Base-by-base conservation (phyloP, 2,113 vertebrate species). In the Illadopsis cleaveri region DNA sequence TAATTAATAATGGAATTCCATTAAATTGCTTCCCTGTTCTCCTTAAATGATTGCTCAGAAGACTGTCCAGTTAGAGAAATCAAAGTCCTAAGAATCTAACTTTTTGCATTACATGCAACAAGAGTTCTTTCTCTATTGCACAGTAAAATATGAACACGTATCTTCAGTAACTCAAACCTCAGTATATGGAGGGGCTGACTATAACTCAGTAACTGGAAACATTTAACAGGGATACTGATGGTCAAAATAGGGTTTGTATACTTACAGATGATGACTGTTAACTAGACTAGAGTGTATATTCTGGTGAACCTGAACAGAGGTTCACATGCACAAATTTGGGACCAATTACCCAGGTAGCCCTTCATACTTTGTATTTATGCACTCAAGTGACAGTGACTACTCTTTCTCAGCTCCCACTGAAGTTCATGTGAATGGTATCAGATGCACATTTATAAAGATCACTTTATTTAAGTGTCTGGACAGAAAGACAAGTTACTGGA, bases 1-100 rank as follows among this genome's bases (percentile, higher is more conserved):
- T 90, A 89, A 94, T 94, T 94, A 93, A 85, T 90, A 92, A 93
- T 5, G 22, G 60, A 94, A 94, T 81, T 22, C 64, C 47, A 89
- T 93, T 91, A 94, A 75, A 38, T 90, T 90, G 60, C 40, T 81
- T 90, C 47, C 51, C 30, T 77, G 18, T 22, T 91, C 71, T 73
- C 51, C 44, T 33, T 72, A 50, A 91, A 83, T 62, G 64, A 66
- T 19, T 70, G 28, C 58, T 88, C 69, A 86, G 71, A 94, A 90
- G 22, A 75, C 15, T 37, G 6, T 72, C 84, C 58, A 40, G 21
- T 50, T 64, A 71, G 31, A 83, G 64, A 84, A 86, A 81, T 84
- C n/a, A 25, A 82, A 89, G 72, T 66, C 37, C 38, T 71, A n/a
- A 86, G 54, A 66, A 75, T 42, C 7, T 40, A 62, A 73, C 10